Conservation (phyloP, 2,113 vertebrate genomes). For the Syrmaticus mikado region DNA sequence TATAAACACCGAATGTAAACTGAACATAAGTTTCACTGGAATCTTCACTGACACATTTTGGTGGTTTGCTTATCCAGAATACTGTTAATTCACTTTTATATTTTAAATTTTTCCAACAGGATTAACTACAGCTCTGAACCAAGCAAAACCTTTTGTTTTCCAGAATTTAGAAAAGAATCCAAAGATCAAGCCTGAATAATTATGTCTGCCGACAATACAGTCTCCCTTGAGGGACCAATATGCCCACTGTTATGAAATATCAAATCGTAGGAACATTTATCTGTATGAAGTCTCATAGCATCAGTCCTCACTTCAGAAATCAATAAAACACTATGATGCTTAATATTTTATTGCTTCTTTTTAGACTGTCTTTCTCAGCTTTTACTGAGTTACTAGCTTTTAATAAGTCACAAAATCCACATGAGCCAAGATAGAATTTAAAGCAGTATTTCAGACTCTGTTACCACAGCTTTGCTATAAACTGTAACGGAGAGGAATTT, state of each 20-base stretch:
- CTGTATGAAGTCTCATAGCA: not conserved
- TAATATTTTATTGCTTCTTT: conserved; percentile 43
- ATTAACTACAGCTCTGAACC: conserved; percentile 6
- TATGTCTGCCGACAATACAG: conserved; percentile 2
- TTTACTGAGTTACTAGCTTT: not conserved
- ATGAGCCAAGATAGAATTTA: conserved; percentile 1
- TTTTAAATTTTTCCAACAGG: not conserved
- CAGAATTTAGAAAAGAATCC: not conserved
- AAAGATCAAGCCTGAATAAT: not conserved
- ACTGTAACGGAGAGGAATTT: not conserved
- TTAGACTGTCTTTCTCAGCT: not conserved
- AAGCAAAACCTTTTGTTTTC: not conserved
- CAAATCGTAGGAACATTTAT: conserved; percentile 41
- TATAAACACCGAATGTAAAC: not conserved
- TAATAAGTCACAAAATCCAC: conserved; percentile 28
- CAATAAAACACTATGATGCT: not conserved
- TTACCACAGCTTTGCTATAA: not conserved
- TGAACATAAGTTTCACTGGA: not conserved
- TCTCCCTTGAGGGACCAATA: conserved; percentile 17
- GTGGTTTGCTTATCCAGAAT: not conserved
- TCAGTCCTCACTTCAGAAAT: not conserved
- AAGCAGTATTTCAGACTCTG: not conserved
- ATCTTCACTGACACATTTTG: not conserved
- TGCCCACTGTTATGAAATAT: conserved; percentile 33
- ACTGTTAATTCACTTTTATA: not conserved